Base-by-base conservation (phyloP, 2,797 vertebrate genomes). In the Pangasius krempfi region DNA sequence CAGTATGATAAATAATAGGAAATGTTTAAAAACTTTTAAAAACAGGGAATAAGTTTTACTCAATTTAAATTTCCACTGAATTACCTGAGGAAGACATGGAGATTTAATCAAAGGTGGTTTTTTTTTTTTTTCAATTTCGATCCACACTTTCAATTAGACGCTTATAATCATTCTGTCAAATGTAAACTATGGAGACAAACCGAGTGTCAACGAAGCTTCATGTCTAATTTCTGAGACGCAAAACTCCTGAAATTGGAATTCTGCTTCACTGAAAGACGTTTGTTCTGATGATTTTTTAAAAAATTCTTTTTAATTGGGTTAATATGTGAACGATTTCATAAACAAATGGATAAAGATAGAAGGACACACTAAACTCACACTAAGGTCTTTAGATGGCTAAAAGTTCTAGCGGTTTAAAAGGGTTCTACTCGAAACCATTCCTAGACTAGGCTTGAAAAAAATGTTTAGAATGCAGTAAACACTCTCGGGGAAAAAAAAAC, bases 31-130 rank as follows among this genome's bases (percentile, higher is more conserved):
- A n/a, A n/a, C n/a, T n/a, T 16, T 76, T 50, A 22, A 40, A 72
- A 40, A 68, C 50, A 25, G 78, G 86, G 86, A 90, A 94, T 90
- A 92, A 93, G 93, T 93, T 94, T 91, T 87, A 90, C 92, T 93
- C 92, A 88, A 90, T 47, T 76, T 13, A 6, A 14, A 76, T 95
- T 94, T 94, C 89, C 88, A 91, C 92, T 92, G n/a, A 22, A 33
- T 33, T 54, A 33, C 4, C 88, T 87, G 66, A 79, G 86, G 91
- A 93, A 90, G 93, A 92, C 90, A 93, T 89, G 91, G 60, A 73
- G 86, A 93, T 92, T 94, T 91, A 92, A 94, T 94, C 93, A 93
- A 90, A 93, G 44, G 33, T 54, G 18, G 4, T 14, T 64, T 14
- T 37, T 27, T 30, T 47, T 50, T 33, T 47, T 50, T 33, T 83